Evolutionary conservation across 2,797 vertebrate genomes (phyloP), one percentile per base, ranked within the genome.

Genomic region (Silurus aristotelis): DNA sequence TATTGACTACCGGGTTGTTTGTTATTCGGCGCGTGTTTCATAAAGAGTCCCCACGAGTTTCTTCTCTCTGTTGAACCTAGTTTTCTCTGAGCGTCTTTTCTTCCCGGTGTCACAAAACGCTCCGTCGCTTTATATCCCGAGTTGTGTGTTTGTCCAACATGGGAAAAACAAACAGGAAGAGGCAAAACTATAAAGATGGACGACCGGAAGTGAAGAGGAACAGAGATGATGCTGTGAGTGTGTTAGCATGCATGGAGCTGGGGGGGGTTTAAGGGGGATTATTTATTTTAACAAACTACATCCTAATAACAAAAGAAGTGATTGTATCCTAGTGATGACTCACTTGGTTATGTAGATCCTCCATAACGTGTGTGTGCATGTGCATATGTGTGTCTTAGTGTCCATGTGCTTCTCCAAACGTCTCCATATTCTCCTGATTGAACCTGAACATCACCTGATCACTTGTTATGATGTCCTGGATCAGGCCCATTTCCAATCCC

Each of bases 221-320:
- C 92, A 93, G 95, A 91, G 95, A 96, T 90, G 92, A 93, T 89
- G 93, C 94, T 84, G 95, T 96, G 89, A 94, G 95, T 91, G 14
- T 76, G 66, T 79, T 83, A 83, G 70, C 66, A 72, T 27, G 38
- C 38, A 5, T 38, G 38, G 38, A 82, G 68, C 76, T 38, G 60
- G 27, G 67, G 31, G 7, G 55, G 56, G 56, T 55, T 55, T 67
- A 55, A 38, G 31, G 55, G 55, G 22, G 75, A 5, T 60, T 38
- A 27, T 19, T 56, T 8, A 27, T 5, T 31, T 58, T 17, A 56
- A 1, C 27, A 55, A 56, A 55, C 14, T 19, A 9, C 14, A 17
- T 25, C 15, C 1, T 25, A 14, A 19, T n/a, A 6, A 56, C 3
- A 27, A 19, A 19, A 63, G 12, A 7, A 43, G 31, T 63, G 56